A percentile compares a stretch with the other conserved stretches of the same genome.
phyloP scores from a whole-genome alignment of 1,140 invertebrate genomes.

The Procambarus virginalis region DNA sequence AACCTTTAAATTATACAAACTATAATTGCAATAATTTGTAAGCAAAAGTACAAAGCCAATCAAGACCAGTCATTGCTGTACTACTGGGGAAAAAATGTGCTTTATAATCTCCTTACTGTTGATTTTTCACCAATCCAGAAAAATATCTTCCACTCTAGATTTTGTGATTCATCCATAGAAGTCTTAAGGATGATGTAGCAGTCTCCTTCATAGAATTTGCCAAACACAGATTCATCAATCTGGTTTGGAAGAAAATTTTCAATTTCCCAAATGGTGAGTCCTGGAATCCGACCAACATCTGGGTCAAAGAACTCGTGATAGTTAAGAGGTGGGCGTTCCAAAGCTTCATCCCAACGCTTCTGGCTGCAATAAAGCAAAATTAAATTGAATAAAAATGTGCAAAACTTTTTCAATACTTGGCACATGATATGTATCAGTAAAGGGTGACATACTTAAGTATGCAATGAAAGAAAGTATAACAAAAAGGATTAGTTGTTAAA shows the following conservation, averaged over 20 bases:
- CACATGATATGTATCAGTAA: too few species aligned
- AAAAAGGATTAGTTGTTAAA: too few species aligned
- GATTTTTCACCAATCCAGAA: conserved; percentile 99
- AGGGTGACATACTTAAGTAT: too few species aligned
- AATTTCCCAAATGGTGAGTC: conserved; percentile 96
- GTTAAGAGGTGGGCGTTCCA: conserved; percentile 97
- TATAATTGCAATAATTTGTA: too few species aligned
- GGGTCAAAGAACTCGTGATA: conserved; percentile 99
- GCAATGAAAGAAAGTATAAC: too few species aligned
- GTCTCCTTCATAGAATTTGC: conserved; percentile 99
- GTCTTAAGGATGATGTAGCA: conserved; percentile 99
- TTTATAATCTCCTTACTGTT: conserved; percentile 80
- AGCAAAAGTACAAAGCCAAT: too few species aligned
- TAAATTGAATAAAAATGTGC: neutral
- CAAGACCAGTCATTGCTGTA: too few species aligned
- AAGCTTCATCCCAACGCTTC: conserved; percentile 90
- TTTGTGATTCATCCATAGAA: conserved; percentile 86
- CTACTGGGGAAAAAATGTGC: too few species aligned
- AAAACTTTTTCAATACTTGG: too few species aligned
- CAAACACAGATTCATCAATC: conserved; percentile 88
- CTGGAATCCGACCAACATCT: conserved; percentile 93
- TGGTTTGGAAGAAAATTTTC: conserved; percentile 98
- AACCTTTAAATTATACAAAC: too few species aligned
- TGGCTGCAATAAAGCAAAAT: conserved; percentile 63
- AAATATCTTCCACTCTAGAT: conserved; percentile 95